phyloP scores from a whole-genome alignment of 2,113 vertebrate genomes.

The Catagonus wagneri region DNA sequence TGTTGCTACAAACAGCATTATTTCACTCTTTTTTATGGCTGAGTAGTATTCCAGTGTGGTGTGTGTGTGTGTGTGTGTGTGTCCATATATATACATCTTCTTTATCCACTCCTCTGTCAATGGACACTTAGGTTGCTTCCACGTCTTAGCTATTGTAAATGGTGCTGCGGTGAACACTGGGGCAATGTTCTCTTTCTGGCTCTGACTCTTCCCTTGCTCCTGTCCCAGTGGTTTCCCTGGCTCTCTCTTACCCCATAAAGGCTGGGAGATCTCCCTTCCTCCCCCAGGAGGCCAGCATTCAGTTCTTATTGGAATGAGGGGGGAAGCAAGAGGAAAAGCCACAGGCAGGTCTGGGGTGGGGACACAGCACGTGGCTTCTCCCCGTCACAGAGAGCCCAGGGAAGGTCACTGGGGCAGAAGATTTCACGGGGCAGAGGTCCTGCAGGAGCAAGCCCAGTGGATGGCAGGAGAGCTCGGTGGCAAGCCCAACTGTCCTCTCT shows the following conservation, averaged over 20 bases:
- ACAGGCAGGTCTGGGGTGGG: background rate
- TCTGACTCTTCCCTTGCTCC: background rate
- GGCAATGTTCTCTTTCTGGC: background rate
- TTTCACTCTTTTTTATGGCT: no score
- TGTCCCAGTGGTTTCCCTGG: background rate
- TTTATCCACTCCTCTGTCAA: no score
- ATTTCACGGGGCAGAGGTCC: background rate
- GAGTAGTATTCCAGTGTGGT: no score
- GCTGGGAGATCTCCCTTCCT: background rate
- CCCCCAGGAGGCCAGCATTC: background rate
- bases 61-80: no score
- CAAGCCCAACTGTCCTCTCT: background rate
- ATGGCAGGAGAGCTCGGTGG: rapidly evolving
- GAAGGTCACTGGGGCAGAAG: background rate
- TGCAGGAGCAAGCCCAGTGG: background rate
- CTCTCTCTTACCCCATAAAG: background rate
- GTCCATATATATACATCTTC: no score
- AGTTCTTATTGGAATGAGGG: background rate
- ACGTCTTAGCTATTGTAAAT: no score
- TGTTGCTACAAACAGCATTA: no score
- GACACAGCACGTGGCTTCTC: no score
- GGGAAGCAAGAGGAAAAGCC: background rate
- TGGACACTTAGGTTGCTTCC: no score
- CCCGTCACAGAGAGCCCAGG: background rate
- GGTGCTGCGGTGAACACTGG: no score